Base-by-base conservation (phyloP, 1,140 invertebrate species). In the Bactericera cockerelli region DNA sequence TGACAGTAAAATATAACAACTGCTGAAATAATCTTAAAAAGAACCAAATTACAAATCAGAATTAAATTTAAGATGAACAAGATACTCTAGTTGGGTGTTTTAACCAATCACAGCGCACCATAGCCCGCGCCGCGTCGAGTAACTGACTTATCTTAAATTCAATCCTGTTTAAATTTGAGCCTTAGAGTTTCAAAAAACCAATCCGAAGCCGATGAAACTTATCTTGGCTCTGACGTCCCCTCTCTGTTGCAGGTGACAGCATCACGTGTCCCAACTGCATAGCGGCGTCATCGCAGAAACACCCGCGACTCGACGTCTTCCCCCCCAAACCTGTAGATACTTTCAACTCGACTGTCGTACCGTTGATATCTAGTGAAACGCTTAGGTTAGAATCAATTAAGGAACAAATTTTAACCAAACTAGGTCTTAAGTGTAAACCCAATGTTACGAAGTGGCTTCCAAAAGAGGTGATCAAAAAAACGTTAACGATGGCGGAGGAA, bases 371-470 rank as follows among this genome's bases (percentile, higher is more conserved):
- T 49, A 49, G 42, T 49, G 42, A 49, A 49, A 49, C 42, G 42
- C 42, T 49, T 49, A 74, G 84, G 54, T 70, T 87, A 26, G 84
- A 87, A 66, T 81, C 82, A 1, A 86, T 87, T 64, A 86, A 87
- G 67, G 77, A 79, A 53, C 84, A 87, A 70, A 87, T 87, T 61
- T 70, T 87, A 13, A 78, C 77, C 6, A 87, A 87, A 69, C 74
- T 87, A 58, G 84, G 84, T 3, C 72, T 87, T 16, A 76, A 75
- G 38, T 70, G 71, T 10, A 79, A 80, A 59, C 85, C 85, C 19
- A 86, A 86, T 65, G 79, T 87, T 19, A 84, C 81, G 4, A 69
- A 83, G 56, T 65, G 74, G 63, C 26, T 78, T 10, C 81, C 83
- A 0, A 73, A 77, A 59, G 79, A 85, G 58, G 71, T 86, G 26